Base-by-base conservation (phyloP, 1,140 invertebrate genomes). In the Platorchestia sp. region DNA sequence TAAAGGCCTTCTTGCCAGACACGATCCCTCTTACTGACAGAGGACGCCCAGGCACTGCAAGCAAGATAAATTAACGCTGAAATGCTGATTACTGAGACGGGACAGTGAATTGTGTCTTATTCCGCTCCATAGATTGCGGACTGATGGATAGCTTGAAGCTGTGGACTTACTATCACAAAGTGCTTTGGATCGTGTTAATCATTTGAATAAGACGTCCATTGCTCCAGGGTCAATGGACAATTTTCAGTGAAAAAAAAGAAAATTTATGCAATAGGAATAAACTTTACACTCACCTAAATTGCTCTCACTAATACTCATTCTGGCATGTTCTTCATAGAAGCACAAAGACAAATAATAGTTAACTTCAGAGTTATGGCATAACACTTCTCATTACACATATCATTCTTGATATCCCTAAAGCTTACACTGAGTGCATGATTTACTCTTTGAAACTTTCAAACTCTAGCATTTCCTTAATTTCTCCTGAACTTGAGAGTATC, bases 1-100 rank as follows among this genome's bases (percentile, higher is more conserved):
- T 96, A 59, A 97, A 97, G 86, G 97, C 96, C 93, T 96, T 97
- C 86, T 97, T 96, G 93, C 97, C 97, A 36, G 97, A 96, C 47
- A 97, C 96, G 86, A 97, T 95, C 10, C 97, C 97, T 96, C 97
- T 97, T 53, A 97, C 97, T 86, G 97, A 97, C 19, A 97, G 96
- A 45, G 97, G 97, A 27, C 96, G 96, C 42, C 97, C 97, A 1
- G 97, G 97, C 87, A 97, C 97, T 97, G 90, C 40, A 44, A 59
- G 40, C 43, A 59, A 87, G 27, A 95, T 86, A 87, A 27, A 59
- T 59, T 44, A 43, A 59, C 0, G 16, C 41, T 43, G 42, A 95
- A 45, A 95, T 47, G 42, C 40, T 53, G 93, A 42, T 47, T n/a
- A 95, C 43, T 95, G 14, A 75, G 59, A 75, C 59, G 27, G 59